Evolutionary conservation across 23 tunicate species (phyloP).

Genomic region (Styela plicata): DNA sequence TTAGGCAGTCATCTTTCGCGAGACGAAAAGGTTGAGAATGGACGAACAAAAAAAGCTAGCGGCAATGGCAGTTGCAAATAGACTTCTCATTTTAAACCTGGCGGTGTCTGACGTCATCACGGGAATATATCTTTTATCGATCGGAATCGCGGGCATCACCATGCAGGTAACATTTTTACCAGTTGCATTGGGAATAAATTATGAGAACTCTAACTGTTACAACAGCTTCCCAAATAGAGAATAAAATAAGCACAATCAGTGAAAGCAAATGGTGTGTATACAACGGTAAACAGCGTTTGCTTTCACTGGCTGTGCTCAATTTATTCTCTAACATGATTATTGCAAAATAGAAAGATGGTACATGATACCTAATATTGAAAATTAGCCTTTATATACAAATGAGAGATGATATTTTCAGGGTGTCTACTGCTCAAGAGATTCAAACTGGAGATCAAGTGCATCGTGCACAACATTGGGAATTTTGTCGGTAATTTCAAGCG

Average conservation of each 20-base stretch:
- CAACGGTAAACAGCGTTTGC: too few species aligned
- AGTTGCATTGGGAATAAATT: too few species aligned
- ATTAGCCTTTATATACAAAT: too few species aligned
- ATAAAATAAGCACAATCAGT: too few species aligned
- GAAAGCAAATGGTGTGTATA: too few species aligned
- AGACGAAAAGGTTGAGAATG: background rate
- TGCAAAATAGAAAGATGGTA: too few species aligned
- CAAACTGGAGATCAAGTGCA: conserved; percentile 20
- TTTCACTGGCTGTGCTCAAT: background rate
- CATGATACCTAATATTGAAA: too few species aligned
- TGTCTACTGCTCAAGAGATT: conserved; percentile 15
- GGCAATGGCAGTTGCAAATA: conserved; percentile 8
- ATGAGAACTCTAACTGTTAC: too few species aligned
- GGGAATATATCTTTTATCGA: conserved; percentile 38
- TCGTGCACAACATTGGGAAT: conserved; percentile 22
- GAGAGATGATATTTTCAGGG: conserved; percentile 8
- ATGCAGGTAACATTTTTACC: conserved; percentile 34
- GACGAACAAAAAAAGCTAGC: background rate
- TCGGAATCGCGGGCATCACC: background rate
- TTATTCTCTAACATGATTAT: background rate
- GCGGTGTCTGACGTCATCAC: conserved; percentile 36
- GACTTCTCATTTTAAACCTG: conserved; percentile 30
- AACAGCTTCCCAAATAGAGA: background rate
- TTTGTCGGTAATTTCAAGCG: conserved; percentile 20
- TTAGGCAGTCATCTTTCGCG: conserved; percentile 11